Percentiles rank a stretch among this genome's conserved stretches.
phyloP scores from a whole-genome alignment of 2,888 invertebrate genomes.

The Nymphalis polychloros region DNA sequence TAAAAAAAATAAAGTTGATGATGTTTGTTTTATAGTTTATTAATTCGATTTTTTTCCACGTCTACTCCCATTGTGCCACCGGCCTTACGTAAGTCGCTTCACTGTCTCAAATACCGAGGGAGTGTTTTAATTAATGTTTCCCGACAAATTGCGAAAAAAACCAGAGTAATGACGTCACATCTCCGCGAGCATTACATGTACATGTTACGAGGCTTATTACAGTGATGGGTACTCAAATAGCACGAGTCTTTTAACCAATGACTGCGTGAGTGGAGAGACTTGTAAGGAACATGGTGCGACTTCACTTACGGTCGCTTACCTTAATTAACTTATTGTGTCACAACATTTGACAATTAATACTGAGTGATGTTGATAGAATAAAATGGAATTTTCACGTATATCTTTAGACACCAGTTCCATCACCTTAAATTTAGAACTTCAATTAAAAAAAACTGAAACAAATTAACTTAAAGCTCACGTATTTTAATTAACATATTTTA shows the following conservation, averaged over 20 bases:
- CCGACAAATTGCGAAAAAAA: conserved; percentile 70
- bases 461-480: too few relatives aligned
- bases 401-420: too few relatives aligned
- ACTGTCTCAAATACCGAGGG: conserved; percentile 64
- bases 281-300: conserved; percentile 57
- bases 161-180: conserved; percentile 59
- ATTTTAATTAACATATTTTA: too few relatives aligned
- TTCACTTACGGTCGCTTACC: conserved; percentile 9
- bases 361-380: background rate
- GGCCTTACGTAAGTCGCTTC: conserved; percentile 49
- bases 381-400: too few relatives aligned
- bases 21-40: too few relatives aligned
- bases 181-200: conserved; percentile 41
- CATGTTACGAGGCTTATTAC: conserved; percentile 66
- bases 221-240: conserved; percentile 56
- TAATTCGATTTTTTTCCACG: conserved; percentile 19
- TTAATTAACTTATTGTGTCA: conserved; percentile 27
- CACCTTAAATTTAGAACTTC: too few relatives aligned
- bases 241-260: conserved; percentile 60
- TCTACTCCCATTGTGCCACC: conserved; percentile 46
- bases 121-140: conserved; percentile 72
- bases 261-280: conserved; percentile 65
- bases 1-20: background rate
- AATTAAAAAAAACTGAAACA: too few relatives aligned
- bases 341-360: background rate